phyloP scores from a whole-genome alignment of 2,113 vertebrate species.

The Perccottus glenii region DNA sequence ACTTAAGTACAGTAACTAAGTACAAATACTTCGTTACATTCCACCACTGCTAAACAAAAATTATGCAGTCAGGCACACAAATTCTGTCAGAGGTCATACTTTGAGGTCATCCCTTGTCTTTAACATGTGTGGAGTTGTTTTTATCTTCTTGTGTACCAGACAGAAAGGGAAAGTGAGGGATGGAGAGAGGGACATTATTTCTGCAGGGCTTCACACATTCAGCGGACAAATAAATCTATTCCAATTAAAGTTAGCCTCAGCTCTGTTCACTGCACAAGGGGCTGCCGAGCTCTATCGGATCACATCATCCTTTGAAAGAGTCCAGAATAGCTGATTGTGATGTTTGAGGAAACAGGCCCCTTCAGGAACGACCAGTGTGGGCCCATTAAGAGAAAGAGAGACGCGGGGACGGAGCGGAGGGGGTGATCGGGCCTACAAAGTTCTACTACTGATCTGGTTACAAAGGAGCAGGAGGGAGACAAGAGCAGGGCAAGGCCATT shows the following conservation, averaged over 20 bases:
- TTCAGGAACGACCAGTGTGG: constrained; percentile 54
- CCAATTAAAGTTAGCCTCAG: constrained; percentile 71
- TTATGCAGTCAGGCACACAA: too few species aligned
- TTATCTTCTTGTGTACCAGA: constrained; percentile 19
- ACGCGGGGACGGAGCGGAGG: constrained; percentile 5
- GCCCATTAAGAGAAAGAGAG: constrained; percentile 14
- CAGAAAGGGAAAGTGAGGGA: constrained; percentile 1
- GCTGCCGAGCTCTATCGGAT: constrained; percentile 52
- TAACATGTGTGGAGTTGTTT: not conserved
- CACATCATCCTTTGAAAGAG: constrained; percentile 68
- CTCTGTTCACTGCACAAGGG: constrained; percentile 51
- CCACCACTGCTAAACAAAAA: too few species aligned
- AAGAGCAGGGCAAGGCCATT: constrained; percentile 44
- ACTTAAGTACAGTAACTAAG: too few species aligned
- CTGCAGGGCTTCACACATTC: constrained; percentile 65
- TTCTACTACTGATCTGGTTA: constrained; percentile 39
- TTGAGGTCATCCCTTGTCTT: too few species aligned
- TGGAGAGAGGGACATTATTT: constrained; percentile 51
- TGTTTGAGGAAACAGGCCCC: constrained; percentile 51
- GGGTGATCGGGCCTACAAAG: constrained; percentile 40
- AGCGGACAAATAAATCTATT: constrained; percentile 75
- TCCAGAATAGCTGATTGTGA: constrained; percentile 60
- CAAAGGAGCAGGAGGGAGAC: constrained; percentile 17
- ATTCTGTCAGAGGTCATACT: too few species aligned
- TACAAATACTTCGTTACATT: too few species aligned